Conservation (phyloP, 2,888 invertebrate species). For the Sepioteuthis lessoniana region DNA sequence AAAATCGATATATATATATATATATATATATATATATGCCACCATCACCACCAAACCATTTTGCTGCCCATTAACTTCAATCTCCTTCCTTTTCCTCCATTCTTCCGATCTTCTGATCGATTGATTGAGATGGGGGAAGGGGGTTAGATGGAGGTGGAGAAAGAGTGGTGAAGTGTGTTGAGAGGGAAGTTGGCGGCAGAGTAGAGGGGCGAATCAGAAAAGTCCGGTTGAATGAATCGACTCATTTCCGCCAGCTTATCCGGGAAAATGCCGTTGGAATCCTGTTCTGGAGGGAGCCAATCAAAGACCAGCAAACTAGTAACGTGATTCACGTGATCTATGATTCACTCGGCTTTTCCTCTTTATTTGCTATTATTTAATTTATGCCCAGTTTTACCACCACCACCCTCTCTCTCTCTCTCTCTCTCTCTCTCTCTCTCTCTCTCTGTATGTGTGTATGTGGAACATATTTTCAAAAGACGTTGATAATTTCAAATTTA, state of each 20-base stretch:
- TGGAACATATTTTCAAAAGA: not conserved
- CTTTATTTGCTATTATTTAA: not conserved
- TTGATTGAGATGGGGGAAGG: not conserved
- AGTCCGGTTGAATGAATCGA: not conserved
- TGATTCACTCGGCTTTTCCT: not conserved
- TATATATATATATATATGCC: no score
- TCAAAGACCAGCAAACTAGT: constrained; percentile 12
- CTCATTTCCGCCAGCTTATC: not conserved
- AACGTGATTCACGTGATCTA: not conserved
- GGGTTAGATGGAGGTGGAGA: not conserved
- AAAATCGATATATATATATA: no score
- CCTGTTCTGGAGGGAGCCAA: not conserved
- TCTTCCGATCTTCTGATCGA: not conserved
- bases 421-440: no score
- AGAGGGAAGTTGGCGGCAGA: not conserved
- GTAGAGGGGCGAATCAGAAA: not conserved
- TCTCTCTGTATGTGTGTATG: no score
- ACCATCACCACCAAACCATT: not conserved
- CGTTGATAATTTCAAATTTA: no score
- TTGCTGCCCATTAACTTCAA: not conserved
- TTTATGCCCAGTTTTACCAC: no score
- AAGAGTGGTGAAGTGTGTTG: not conserved
- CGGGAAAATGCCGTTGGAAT: not conserved
- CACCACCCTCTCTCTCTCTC: no score
- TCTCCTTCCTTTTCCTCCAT: not conserved